Evolutionary conservation across 2,797 vertebrate species (phyloP).

Genomic region (Aselliscus stoliczkanus): DNA sequence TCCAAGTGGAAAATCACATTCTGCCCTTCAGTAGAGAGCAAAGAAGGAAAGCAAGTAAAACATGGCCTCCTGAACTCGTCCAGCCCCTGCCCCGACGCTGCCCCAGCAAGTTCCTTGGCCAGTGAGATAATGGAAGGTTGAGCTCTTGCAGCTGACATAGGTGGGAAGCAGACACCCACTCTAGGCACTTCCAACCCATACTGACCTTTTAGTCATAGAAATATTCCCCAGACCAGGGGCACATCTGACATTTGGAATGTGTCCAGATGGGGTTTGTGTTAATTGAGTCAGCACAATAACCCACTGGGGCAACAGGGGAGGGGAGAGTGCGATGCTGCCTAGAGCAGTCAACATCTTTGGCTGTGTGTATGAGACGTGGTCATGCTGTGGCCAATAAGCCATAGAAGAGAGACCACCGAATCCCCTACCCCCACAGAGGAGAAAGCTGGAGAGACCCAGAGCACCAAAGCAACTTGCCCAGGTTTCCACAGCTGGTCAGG

Average conservation of each 20-base stretch:
- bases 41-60: not conserved
- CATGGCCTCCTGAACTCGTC: conserved; percentile 12
- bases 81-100: not conserved
- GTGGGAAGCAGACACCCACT: conserved; percentile 33
- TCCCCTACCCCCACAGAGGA: not conserved
- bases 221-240: conserved; percentile 73
- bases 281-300: conserved; percentile 67
- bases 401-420: not conserved
- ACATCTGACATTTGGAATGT: conserved; percentile 72
- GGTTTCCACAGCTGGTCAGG: not conserved
- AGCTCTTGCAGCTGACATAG: conserved; percentile 33
- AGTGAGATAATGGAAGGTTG: conserved; percentile 43
- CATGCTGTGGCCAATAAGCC: not conserved
- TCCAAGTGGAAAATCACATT: conserved; percentile 46
- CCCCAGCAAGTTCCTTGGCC: not conserved
- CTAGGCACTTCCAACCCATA: conserved; percentile 61
- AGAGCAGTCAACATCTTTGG: conserved; percentile 28
- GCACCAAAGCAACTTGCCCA: not conserved
- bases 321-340: not conserved
- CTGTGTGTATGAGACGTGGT: not conserved
- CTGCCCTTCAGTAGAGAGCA: not conserved
- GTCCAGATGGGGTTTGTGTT: conserved; percentile 68
- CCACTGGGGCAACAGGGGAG: conserved; percentile 23
- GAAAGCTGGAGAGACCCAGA: not conserved
- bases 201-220: conserved; percentile 72